A percentile compares a stretch with the other conserved stretches of the same genome.
phyloP scores from a whole-genome alignment of 2,113 vertebrate genomes.

The Peucedramus taeniatus region DNA sequence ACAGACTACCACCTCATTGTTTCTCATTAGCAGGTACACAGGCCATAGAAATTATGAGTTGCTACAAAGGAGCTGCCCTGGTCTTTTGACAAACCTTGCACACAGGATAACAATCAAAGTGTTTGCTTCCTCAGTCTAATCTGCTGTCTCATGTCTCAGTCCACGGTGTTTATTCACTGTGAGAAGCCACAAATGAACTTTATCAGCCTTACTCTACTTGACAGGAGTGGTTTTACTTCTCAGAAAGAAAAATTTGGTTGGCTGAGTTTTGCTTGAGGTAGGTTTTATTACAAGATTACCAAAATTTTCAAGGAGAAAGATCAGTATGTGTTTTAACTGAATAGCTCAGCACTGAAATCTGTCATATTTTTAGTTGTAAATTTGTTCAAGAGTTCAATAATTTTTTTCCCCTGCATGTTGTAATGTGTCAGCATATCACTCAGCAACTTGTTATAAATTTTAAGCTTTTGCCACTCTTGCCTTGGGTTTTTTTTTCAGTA shows the following conservation, averaged over 20 bases:
- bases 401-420: not conserved
- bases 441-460: not conserved
- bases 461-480: not conserved
- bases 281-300: not conserved
- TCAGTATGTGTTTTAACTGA: not conserved
- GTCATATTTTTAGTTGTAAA: not conserved
- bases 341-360: not conserved
- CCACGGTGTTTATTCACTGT: not conserved
- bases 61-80: not conserved
- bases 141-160: fast-evolving
- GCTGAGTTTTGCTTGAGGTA: not conserved
- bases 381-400: not conserved
- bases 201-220: not conserved
- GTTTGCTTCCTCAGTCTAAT: not conserved
- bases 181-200: not conserved
- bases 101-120: not conserved
- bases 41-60: not conserved
- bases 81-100: not conserved
- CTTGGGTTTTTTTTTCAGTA: not conserved
- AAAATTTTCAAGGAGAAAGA: not conserved
- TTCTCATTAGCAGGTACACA: not conserved
- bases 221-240: not conserved
- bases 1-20: not conserved
- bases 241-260: not conserved
- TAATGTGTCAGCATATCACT: not conserved